Conservation (phyloP, 2,113 vertebrate genomes). For the Pteronura brasiliensis region DNA sequence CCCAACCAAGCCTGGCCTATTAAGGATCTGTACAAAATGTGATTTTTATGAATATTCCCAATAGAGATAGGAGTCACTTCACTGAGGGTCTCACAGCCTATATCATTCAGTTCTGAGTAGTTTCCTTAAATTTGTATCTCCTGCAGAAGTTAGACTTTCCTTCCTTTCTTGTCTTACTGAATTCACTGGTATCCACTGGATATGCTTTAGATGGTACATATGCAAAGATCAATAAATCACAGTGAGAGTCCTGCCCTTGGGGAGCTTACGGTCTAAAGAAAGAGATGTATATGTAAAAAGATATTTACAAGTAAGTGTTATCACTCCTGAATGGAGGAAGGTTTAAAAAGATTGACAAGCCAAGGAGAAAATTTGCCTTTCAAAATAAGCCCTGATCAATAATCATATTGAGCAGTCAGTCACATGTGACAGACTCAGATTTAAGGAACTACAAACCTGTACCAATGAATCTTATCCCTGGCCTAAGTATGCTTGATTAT, state of each 20-base stretch:
- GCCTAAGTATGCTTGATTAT: neutral
- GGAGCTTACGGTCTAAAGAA: neutral
- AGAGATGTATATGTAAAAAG: neutral
- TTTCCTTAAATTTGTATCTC: neutral
- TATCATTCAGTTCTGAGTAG: neutral
- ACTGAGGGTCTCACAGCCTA: accelerated
- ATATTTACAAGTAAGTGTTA: neutral
- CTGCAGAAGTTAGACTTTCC: neutral
- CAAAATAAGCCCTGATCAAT: neutral
- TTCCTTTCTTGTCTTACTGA: neutral
- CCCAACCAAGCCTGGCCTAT: neutral
- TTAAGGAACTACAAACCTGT: neutral
- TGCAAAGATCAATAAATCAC: neutral
- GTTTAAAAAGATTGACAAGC: neutral
- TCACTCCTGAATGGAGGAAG: neutral
- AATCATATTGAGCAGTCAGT: neutral
- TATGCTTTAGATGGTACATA: neutral
- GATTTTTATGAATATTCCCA: neutral
- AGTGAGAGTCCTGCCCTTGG: neutral
- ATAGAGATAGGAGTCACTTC: no score
- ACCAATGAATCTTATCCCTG: neutral
- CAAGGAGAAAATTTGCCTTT: neutral
- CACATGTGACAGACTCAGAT: neutral
- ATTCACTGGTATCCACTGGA: neutral
- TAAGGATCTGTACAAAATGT: neutral